These are phyloP conservation scores for Nerophis lumbriciformis DNA, from an alignment of 2,113 vertebrate species.

Conservation along the genomic window DNA sequence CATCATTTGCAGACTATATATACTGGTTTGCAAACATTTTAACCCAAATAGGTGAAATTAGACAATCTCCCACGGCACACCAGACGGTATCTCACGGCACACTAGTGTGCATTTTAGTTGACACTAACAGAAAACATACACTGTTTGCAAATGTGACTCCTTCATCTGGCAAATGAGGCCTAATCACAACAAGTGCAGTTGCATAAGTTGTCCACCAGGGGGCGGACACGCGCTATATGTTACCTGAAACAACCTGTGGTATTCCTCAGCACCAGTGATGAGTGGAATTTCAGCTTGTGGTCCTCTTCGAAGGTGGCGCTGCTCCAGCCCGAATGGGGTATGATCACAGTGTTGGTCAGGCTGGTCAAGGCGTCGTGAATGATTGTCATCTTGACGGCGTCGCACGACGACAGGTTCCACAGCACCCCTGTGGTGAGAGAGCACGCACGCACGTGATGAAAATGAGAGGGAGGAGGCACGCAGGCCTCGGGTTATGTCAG, in stretches of 20 bases:
- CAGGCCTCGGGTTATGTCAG: constrained; percentile 34
- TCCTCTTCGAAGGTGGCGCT: constrained; percentile 91
- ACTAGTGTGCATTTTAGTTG: too few species aligned
- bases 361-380: constrained; percentile 90
- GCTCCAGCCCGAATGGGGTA: constrained; percentile 97
- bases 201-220: constrained; percentile 36
- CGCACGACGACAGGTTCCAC: constrained; percentile 97
- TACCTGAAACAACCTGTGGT: constrained; percentile 94
- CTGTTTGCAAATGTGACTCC: too few species aligned
- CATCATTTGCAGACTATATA: too few species aligned
- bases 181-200: constrained; percentile 15
- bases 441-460: neutral
- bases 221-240: constrained; percentile 43
- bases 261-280: constrained; percentile 91
- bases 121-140: too few species aligned
- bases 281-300: constrained; percentile 96
- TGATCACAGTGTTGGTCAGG: constrained; percentile 93
- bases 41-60: neutral
- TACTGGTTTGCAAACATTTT: too few species aligned
- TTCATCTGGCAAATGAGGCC: neutral
- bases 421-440: constrained; percentile 79
- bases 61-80: neutral
- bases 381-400: constrained; percentile 97
- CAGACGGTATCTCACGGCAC: too few species aligned
- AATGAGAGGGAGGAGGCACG: neutral